Base-by-base conservation (phyloP, 2,113 vertebrate genomes). In the Vulpes lagopus region DNA sequence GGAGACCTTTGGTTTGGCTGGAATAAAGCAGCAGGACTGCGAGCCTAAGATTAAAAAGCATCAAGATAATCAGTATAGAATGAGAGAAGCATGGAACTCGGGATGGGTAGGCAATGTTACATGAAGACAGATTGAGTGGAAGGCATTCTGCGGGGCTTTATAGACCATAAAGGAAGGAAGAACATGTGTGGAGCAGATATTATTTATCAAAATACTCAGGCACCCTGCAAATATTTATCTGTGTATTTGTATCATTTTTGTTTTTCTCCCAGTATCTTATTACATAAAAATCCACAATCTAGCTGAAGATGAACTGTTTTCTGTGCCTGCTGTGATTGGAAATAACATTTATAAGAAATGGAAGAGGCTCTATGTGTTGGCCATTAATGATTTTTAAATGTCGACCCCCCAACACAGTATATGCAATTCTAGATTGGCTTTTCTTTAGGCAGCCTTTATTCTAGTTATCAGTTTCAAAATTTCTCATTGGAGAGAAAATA, bases 301-400 rank as follows among this genome's bases (percentile, higher is more conserved):
- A 69, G 35, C 94, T 78, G 84, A 89, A 80, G 94, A 98, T 74
- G 59, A 96, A 78, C 91, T 92, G 51, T 89, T 97, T 96, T 67
- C 84, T 81, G 0, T 94, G 88, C 91, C 94, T 94, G 95, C 97
- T 98, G 96, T 96, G 97, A 97, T 93, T 62, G 85, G 71, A 96
- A 97, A 95, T 98, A 94, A 57, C 88, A 80, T 90, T 96, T 84
- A 64, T 51, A 92, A 65, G 92, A 92, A 92, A 84, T 95, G 59
- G 81, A 88, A 76, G 92, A 62, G 73, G 43, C 6, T 93, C 76
- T 86, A 8, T 81, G 73, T 17, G 53, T 65, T 96, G 86, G 35
- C 60, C 67, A 38, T 92, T 97, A 96, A 96, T 93, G 81, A 95
- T 91, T 80, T 94, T 96, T 97, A 92, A 97, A 91, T 89, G 93